phyloP scores from a whole-genome alignment of 2,888 invertebrate species.

The Drosophila incognita region DNA sequence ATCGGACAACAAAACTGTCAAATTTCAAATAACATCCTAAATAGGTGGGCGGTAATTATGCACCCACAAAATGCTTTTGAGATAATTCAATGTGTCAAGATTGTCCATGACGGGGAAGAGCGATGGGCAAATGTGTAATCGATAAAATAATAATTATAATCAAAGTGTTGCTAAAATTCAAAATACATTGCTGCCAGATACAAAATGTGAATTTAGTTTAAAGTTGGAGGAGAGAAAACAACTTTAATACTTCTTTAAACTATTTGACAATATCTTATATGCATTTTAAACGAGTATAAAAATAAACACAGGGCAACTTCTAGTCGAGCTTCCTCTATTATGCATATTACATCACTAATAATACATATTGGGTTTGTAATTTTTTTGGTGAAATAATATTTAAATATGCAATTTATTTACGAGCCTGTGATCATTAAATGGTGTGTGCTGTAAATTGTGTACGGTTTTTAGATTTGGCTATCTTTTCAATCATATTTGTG shows the following conservation, averaged over 20 bases:
- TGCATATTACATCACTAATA: not conserved
- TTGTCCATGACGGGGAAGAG: slow-evolving; percentile 3
- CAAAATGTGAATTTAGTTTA: not conserved
- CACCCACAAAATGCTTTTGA: slow-evolving; percentile 41
- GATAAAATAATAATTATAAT: not conserved
- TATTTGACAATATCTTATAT: not conserved
- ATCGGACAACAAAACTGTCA: slow-evolving; percentile 61
- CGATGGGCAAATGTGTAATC: not conserved
- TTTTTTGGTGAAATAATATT: slow-evolving; percentile 14
- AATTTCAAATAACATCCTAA: slow-evolving; percentile 43
- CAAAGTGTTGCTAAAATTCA: not conserved
- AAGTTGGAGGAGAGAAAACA: not conserved
- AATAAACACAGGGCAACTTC: not conserved
- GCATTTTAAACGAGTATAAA: not conserved
- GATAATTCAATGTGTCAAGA: slow-evolving; percentile 36
- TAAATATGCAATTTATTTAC: slow-evolving; percentile 23
- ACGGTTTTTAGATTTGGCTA: slow-evolving; percentile 62
- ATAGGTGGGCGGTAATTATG: slow-evolving; percentile 57
- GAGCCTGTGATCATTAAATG: slow-evolving; percentile 40
- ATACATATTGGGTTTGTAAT: not conserved
- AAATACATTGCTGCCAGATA: not conserved
- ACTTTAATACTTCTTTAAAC: not conserved
- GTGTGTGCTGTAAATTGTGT: slow-evolving; percentile 56
- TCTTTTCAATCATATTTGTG: slow-evolving; percentile 54
- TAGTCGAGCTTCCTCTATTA: not conserved